phyloP scores from a whole-genome alignment of 2,797 vertebrate species.

The Galago senegalensis region DNA sequence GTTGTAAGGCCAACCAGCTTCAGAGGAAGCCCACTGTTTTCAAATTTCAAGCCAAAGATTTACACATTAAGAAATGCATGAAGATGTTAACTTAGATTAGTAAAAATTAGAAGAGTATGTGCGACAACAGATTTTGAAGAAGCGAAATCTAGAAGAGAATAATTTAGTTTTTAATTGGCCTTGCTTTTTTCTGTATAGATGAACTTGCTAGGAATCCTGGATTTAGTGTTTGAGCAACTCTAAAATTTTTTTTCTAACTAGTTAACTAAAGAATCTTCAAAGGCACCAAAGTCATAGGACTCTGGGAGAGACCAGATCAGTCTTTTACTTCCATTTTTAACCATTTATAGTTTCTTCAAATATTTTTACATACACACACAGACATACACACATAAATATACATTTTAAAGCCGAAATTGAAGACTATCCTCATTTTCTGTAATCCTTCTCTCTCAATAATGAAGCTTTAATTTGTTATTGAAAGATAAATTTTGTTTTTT shows the following conservation, averaged over 20 bases:
- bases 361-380: not conserved
- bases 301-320: not conserved
- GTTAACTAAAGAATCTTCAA: not conserved
- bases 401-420: not conserved
- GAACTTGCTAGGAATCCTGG: not conserved
- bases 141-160: not conserved
- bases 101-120: not conserved
- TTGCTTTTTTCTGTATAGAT: not conserved
- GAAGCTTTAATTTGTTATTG: not conserved
- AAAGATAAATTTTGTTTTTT: not conserved
- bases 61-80: not conserved
- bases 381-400: not conserved
- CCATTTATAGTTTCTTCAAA: not conserved
- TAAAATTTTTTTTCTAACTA: not conserved
- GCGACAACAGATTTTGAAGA: not conserved
- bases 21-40: not conserved
- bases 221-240: not conserved
- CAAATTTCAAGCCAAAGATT: not conserved
- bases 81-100: not conserved
- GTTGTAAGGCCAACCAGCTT: not conserved
- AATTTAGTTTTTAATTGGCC: not conserved
- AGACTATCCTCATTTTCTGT: not conserved
- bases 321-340: not conserved
- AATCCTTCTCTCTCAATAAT: not conserved
- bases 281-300: not conserved